phyloP scores from a whole-genome alignment of 2,113 vertebrate genomes.

The Spermophilus dauricus region DNA sequence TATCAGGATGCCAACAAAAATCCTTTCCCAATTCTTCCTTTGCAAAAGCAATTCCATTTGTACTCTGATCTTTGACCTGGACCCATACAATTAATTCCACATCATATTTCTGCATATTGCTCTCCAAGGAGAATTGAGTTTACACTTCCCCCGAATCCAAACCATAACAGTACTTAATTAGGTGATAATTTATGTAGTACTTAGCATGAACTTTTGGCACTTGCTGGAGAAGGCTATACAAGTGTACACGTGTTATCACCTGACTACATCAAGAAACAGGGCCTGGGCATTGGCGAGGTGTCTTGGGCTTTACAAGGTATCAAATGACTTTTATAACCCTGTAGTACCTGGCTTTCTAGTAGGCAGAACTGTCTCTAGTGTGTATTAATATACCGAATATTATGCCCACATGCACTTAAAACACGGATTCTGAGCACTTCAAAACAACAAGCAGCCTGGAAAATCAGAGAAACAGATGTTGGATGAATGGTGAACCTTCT shows the following conservation, averaged over 20 bases:
- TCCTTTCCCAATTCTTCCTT: constrained; percentile 77
- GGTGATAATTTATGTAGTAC: constrained; percentile 93
- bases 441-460: constrained; percentile 73
- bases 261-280: constrained; percentile 87
- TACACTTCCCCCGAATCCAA: constrained; percentile 87
- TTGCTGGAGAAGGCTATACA: constrained; percentile 85
- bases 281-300: constrained; percentile 78
- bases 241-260: constrained; percentile 89
- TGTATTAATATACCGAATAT: constrained; percentile 83
- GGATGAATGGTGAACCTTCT: constrained; percentile 55
- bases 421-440: constrained; percentile 73
- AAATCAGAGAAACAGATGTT: constrained; percentile 82
- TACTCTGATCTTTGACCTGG: constrained; percentile 88
- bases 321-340: constrained; percentile 86
- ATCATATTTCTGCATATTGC: constrained; percentile 89
- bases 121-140: constrained; percentile 91
- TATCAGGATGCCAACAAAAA: constrained; percentile 66
- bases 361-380: constrained; percentile 83
- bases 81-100: constrained; percentile 89
- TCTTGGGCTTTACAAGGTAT: constrained; percentile 89
- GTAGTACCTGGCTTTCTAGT: constrained; percentile 85
- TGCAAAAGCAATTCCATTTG: constrained; percentile 74
- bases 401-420: constrained; percentile 78
- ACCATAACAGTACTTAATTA: constrained; percentile 91
- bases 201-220: constrained; percentile 90